Percentiles rank a stretch among this genome's conserved stretches.
These are phyloP conservation scores for Vanacampus margaritifer DNA, from an alignment of 2,113 vertebrate genomes.

Conservation along the genomic window DNA sequence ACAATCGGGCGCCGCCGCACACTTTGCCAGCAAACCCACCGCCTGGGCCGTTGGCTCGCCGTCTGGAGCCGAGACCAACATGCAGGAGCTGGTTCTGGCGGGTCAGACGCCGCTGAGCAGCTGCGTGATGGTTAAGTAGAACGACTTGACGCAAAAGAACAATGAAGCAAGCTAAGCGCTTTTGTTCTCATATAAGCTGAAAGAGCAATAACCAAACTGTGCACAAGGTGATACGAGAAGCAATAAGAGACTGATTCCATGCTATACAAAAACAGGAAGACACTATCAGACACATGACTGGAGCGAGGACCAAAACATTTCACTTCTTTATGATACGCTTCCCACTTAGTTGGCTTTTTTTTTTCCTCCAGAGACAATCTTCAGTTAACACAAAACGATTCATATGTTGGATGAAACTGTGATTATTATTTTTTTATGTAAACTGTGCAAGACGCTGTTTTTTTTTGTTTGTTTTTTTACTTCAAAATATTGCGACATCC, in stretches of 20 bases:
- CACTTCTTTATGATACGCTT: background rate
- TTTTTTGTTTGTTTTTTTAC: slow-evolving; percentile 12
- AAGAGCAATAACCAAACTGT: slow-evolving; percentile 78
- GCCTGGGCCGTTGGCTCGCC: slow-evolving; percentile 76
- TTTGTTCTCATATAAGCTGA: slow-evolving; percentile 57
- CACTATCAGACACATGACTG: slow-evolving; percentile 40
- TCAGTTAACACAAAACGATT: slow-evolving; percentile 38
- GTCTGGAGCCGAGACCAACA: slow-evolving; percentile 47
- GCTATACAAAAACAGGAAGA: slow-evolving; percentile 25
- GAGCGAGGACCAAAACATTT: slow-evolving; percentile 68
- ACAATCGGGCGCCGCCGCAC: slow-evolving; percentile 34
- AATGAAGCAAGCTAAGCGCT: slow-evolving; percentile 35
- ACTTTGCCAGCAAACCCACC: slow-evolving; percentile 69
- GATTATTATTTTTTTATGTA: slow-evolving; percentile 29
- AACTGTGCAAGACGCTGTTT: slow-evolving; percentile 52
- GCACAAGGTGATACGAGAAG: slow-evolving; percentile 57
- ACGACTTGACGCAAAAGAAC: slow-evolving; percentile 1
- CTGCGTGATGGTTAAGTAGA: slow-evolving; percentile 87
- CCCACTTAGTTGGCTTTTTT: slow-evolving; percentile 15
- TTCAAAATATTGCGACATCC: slow-evolving; percentile 44
- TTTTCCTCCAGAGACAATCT: slow-evolving; percentile 47
- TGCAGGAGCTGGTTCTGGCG: slow-evolving; percentile 60
- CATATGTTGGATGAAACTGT: slow-evolving; percentile 44
- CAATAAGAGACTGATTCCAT: slow-evolving; percentile 65
- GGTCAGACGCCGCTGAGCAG: slow-evolving; percentile 76